Percentiles rank a stretch among this genome's conserved stretches.
Conservation (phyloP, 2,888 invertebrate genomes). For the Stegana nigrithorax region DNA sequence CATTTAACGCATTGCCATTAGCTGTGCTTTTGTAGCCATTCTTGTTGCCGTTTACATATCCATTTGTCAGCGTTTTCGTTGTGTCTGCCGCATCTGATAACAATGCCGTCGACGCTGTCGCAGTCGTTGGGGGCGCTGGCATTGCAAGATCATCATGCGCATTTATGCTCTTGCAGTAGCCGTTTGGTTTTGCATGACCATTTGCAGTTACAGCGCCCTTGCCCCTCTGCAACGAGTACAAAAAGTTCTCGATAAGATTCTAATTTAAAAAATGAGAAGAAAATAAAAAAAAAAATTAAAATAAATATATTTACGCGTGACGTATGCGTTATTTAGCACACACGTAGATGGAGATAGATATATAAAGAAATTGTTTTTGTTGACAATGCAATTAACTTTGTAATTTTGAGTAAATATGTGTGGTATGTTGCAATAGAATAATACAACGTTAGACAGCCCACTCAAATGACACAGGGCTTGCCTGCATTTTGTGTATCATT, state of each 20-base stretch:
- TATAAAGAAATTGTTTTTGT: too few species aligned
- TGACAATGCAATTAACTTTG: too few species aligned
- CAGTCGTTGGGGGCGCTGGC: slow-evolving; percentile 39
- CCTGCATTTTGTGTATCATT: too few species aligned
- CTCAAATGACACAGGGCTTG: too few species aligned
- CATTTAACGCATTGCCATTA: slow-evolving; percentile 38
- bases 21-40: slow-evolving; percentile 47
- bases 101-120: slow-evolving; percentile 26
- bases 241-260: too few species aligned
- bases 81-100: slow-evolving; percentile 31
- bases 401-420: too few species aligned
- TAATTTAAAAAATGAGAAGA: too few species aligned
- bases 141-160: slow-evolving; percentile 49
- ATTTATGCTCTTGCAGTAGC: slow-evolving; percentile 55
- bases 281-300: background rate
- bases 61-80: slow-evolving; percentile 42
- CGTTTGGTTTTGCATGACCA: slow-evolving; percentile 46
- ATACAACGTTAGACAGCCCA: too few species aligned
- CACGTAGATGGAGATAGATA: too few species aligned
- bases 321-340: background rate
- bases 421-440: too few species aligned
- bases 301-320: background rate
- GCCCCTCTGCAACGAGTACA: background rate
- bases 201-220: slow-evolving; percentile 39
- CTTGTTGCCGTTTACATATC: slow-evolving; percentile 50